Base-by-base conservation (phyloP, 2,888 invertebrate genomes). In the Ectobius pallidus region DNA sequence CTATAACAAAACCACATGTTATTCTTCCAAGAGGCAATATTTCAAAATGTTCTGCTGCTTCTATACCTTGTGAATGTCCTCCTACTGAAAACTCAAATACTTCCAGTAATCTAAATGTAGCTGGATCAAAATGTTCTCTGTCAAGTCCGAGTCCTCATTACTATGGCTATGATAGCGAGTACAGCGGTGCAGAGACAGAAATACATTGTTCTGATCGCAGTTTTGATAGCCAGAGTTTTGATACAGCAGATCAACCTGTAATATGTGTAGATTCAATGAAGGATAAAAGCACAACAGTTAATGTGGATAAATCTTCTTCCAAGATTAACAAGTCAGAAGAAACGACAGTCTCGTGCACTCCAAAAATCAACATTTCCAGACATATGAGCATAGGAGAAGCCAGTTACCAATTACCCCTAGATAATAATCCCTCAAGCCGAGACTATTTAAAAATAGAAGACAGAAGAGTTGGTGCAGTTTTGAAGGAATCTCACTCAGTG, bases 151-250 rank as follows among this genome's bases (percentile, higher is more conserved):
- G 61, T 32, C 69, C 69, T 46, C 81, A 85, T 75, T 86, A 85
- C 79, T 86, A 86, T 77, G 85, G 86, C n/a, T 86, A 87, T 78
- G 86, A 86, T 46, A 86, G 86, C 75, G 85, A 86, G 72, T 82
- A 84, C 42, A 87, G 86, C 77, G 83, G 84, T 74, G 85, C 85
- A 58, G 86, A 86, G 80, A 86, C 85, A 2, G 86, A 86, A 65
- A 85, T 87, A 67, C 84, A 86, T 73, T 79, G 86, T 52, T 79
- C 82, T 18, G 73, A 73, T 39, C 65, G 72, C 2, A 85, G 82
- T 76, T 81, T 84, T 77, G 84, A 85, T 55, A 78, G 79, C 58
- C 76, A 76, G 25, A 78, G 76, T 70, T 74, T 79, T 62, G 78
- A 78, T 39, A 42, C 44, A n/a, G 20, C 58, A 30, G 72, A 65